Percentiles rank a stretch among this genome's conserved stretches.
phyloP scores from a whole-genome alignment of 2,888 invertebrate species.

The Arrhopalites spinosus region DNA sequence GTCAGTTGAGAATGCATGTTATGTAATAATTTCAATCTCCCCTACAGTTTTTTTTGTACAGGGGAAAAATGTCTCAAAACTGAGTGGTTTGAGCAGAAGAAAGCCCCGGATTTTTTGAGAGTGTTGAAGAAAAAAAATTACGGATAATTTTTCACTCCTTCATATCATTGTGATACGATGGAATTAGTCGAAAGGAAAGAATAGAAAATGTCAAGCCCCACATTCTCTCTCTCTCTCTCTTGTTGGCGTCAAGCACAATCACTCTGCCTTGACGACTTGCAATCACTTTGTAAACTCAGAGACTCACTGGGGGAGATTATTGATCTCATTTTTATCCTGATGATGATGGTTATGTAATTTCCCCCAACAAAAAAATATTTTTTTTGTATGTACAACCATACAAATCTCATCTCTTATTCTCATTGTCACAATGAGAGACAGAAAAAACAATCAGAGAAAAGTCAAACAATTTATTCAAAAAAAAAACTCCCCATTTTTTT shows the following conservation, averaged over 20 bases:
- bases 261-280: background rate
- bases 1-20: slow-evolving; percentile 2
- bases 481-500: too few relatives aligned
- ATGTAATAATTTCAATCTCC: background rate
- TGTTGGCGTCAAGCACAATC: background rate
- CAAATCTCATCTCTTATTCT: too few relatives aligned
- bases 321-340: slow-evolving; percentile 24
- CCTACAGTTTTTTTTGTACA: background rate
- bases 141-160: slow-evolving; percentile 35
- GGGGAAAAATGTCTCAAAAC: too few relatives aligned
- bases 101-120: background rate
- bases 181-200: slow-evolving; percentile 24
- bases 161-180: slow-evolving; percentile 21
- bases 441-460: too few relatives aligned
- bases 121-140: slow-evolving; percentile 17
- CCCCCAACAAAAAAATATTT: background rate
- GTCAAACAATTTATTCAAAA: too few relatives aligned
- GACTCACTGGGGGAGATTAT: slow-evolving; percentile 27
- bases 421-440: too few relatives aligned
- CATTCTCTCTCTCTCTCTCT: slow-evolving; percentile 7
- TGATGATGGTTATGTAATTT: slow-evolving; percentile 7
- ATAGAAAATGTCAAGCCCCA: slow-evolving; percentile 18
- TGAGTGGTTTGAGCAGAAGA: background rate
- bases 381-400: background rate
- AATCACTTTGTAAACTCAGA: slow-evolving; percentile 30